Evolutionary conservation across 2,797 vertebrate genomes (phyloP).

Genomic region (Halcyon chelicuti): DNA sequence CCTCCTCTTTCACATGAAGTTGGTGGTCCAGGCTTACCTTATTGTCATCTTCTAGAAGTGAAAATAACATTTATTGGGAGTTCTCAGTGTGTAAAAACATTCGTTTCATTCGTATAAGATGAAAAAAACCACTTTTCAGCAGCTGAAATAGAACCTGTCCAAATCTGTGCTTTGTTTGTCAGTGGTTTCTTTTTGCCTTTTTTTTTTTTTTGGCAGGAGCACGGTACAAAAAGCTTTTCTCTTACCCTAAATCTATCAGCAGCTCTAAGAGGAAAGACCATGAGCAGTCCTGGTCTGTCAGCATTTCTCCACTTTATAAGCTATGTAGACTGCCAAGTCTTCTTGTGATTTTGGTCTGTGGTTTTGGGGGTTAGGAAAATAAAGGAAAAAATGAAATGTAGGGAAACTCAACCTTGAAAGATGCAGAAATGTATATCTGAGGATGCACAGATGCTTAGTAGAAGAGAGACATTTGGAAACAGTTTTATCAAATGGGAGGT

Average conservation of each 20-base stretch:
- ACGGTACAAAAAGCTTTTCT: not conserved
- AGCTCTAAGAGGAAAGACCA: not conserved
- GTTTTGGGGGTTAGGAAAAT: not conserved
- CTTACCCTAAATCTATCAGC: not conserved
- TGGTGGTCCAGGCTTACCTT: constrained; percentile 58
- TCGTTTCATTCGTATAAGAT: not conserved
- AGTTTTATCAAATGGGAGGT: not conserved
- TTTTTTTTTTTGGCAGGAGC: not conserved
- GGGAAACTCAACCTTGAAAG: not conserved
- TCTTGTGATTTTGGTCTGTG: not conserved
- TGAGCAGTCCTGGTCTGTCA: not conserved
- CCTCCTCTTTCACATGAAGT: constrained; percentile 56
- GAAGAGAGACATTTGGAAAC: not conserved
- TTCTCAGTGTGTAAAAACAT: not conserved
- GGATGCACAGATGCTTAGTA: not conserved
- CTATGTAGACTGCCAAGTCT: not conserved
- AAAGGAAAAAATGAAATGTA: not conserved
- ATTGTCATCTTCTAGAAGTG: constrained; percentile 71
- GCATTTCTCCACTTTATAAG: not conserved
- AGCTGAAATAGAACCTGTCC: not conserved
- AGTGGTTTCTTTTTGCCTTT: not conserved
- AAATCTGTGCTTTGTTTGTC: not conserved
- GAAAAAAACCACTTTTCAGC: not conserved
- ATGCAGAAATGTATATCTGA: not conserved
- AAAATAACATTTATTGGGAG: not conserved